Conservation (phyloP, 2,888 invertebrate genomes). For the Callimorpha dominula region DNA sequence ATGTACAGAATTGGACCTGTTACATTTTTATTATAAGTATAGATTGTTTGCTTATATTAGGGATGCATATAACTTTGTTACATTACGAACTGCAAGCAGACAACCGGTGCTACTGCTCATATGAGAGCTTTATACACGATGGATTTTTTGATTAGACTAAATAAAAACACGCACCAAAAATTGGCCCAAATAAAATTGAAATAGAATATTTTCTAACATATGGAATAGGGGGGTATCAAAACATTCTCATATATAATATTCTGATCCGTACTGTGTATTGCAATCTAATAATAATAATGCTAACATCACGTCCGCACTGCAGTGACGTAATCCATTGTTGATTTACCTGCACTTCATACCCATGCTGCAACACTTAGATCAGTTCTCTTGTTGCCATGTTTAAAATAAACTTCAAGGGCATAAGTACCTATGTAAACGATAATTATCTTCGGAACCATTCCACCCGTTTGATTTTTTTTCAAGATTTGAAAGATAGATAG, state of each 20-base stretch:
- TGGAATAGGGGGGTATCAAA: neutral
- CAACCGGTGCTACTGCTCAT: too few relatives aligned
- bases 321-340: slow-evolving; percentile 67
- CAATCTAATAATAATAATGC: slow-evolving; percentile 65
- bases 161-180: too few relatives aligned
- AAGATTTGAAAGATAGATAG: neutral
- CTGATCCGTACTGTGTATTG: slow-evolving; percentile 45
- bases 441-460: neutral
- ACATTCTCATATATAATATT: slow-evolving; percentile 23
- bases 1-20: too few relatives aligned
- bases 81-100: too few relatives aligned
- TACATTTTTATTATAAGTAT: too few relatives aligned
- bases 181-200: too few relatives aligned
- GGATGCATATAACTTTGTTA: too few relatives aligned
- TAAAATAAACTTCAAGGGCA: neutral
- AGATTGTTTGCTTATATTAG: too few relatives aligned
- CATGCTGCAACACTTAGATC: slow-evolving; percentile 23
- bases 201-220: too few relatives aligned
- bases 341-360: slow-evolving; percentile 57
- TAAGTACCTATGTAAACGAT: neutral
- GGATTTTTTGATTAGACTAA: too few relatives aligned
- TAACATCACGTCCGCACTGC: slow-evolving; percentile 52
- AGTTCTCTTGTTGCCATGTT: slow-evolving; percentile 11
- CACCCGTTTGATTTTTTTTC: neutral
- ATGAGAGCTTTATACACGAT: too few relatives aligned